Percentiles rank a stretch among this genome's conserved stretches.
Evolutionary conservation across 2,888 invertebrate species (phyloP).

Genomic region (Ophraella communa): DNA sequence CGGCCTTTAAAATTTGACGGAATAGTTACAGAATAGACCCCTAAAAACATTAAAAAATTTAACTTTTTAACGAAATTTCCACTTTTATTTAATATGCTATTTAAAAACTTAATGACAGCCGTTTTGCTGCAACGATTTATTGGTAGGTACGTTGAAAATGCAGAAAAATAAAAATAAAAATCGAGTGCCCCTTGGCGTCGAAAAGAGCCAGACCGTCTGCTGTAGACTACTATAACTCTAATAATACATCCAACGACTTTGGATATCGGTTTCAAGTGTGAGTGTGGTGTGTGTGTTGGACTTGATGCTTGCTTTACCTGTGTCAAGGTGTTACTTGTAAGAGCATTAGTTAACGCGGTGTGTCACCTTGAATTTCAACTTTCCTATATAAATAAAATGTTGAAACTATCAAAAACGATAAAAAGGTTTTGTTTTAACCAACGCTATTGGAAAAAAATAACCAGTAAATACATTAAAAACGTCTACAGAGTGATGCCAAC

Average conservation of each 20-base stretch:
- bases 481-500: background rate
- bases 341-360: constrained; percentile 21
- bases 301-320: constrained; percentile 20
- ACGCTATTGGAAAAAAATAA: constrained; percentile 12
- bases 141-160: background rate
- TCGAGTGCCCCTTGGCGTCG: constrained; percentile 1
- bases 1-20: too few relatives aligned
- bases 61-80: too few relatives aligned
- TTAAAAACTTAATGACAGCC: too few relatives aligned
- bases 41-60: too few relatives aligned
- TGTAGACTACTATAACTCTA: too few relatives aligned
- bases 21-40: too few relatives aligned
- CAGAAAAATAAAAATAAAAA: background rate
- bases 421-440: constrained; percentile 18
- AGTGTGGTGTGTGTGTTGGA: too few relatives aligned
- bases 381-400: constrained; percentile 25
- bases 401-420: constrained; percentile 26
- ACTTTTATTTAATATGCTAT: too few relatives aligned
- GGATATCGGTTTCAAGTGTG: constrained; percentile 19
- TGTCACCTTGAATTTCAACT: constrained; percentile 26
- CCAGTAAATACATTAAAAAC: constrained; percentile 4
- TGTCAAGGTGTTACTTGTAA: constrained; percentile 28
- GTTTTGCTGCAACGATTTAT: too few relatives aligned
- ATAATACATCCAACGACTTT: background rate
- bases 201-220: constrained; percentile 11